Conservation (phyloP, 2,113 vertebrate genomes). For the Eupsittula cactorum region DNA sequence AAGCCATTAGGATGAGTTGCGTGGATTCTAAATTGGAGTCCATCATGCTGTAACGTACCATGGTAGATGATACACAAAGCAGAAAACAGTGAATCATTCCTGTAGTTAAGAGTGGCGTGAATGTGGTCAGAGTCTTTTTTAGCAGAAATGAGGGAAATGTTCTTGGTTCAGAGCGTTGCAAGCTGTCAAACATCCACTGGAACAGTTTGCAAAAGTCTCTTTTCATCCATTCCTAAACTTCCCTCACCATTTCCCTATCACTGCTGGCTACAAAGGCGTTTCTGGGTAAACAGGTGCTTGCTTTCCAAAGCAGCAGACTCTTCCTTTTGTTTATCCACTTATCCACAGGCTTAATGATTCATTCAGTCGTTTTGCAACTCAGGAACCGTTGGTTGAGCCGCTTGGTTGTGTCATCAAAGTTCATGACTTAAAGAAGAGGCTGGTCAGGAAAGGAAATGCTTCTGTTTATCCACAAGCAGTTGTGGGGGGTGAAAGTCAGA, state of each 20-base stretch:
- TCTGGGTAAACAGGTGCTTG: neutral
- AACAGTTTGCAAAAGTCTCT: neutral
- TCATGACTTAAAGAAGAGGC: neutral
- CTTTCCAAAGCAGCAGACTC: neutral
- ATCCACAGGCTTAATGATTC: neutral
- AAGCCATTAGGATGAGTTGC: neutral
- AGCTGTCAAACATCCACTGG: neutral
- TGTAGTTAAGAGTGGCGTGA: neutral
- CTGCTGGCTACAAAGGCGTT: neutral
- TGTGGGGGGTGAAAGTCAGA: neutral
- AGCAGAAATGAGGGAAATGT: neutral
- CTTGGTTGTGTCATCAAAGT: neutral
- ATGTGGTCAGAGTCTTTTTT: neutral
- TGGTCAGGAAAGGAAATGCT: neutral
- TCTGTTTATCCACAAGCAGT: neutral
- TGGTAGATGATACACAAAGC: neutral
- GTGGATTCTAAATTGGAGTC: neutral
- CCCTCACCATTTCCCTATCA: neutral
- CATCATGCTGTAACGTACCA: fast-evolving
- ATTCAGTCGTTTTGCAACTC: neutral
- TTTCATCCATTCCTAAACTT: neutral
- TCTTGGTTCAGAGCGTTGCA: neutral
- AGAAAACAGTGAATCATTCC: neutral
- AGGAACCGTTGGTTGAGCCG: neutral
- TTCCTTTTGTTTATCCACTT: neutral